A percentile compares a stretch with the other conserved stretches of the same genome.
These are phyloP conservation scores for Amazona ochrocephala DNA, from an alignment of 2,797 vertebrate species.

Conservation along the genomic window DNA sequence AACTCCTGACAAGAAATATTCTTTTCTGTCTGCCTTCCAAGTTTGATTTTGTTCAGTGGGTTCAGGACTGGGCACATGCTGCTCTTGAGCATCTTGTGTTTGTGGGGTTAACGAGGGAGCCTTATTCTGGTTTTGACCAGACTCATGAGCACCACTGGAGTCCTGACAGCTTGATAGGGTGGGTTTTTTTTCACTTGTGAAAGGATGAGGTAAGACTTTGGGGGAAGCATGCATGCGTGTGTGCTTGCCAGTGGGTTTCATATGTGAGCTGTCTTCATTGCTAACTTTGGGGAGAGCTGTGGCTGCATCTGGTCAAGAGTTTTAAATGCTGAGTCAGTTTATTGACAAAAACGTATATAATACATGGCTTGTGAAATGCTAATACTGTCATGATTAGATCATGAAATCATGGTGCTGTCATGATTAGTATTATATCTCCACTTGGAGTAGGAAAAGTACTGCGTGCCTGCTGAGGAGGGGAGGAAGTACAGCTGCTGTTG, in stretches of 20 bases:
- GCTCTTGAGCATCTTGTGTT: not conserved
- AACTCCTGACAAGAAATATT: not conserved
- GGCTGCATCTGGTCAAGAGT: slow-evolving; percentile 38
- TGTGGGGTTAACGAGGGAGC: not conserved
- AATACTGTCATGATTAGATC: slow-evolving; percentile 67
- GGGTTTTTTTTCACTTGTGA: slow-evolving; percentile 30
- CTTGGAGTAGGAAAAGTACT: slow-evolving; percentile 59
- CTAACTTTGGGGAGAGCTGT: slow-evolving; percentile 39
- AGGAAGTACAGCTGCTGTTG: not conserved
- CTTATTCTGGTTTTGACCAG: not conserved
- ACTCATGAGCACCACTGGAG: not conserved
- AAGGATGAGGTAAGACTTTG: not conserved
- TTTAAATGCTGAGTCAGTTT: slow-evolving; percentile 60
- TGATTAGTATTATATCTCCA: not conserved
- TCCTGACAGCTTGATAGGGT: not conserved
- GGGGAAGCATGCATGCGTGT: not conserved
- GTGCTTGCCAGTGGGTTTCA: slow-evolving; percentile 35
- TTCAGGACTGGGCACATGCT: not conserved
- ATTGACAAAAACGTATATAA: slow-evolving; percentile 47
- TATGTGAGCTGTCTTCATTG: slow-evolving; percentile 36
- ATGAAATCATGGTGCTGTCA: slow-evolving; percentile 36
- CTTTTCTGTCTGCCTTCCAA: not conserved
- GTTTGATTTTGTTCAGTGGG: not conserved
- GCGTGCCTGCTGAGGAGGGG: slow-evolving; percentile 14
- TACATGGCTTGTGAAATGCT: slow-evolving; percentile 54